Base-by-base conservation (phyloP, 2,888 invertebrate genomes). In the Metallyticus violacea region DNA sequence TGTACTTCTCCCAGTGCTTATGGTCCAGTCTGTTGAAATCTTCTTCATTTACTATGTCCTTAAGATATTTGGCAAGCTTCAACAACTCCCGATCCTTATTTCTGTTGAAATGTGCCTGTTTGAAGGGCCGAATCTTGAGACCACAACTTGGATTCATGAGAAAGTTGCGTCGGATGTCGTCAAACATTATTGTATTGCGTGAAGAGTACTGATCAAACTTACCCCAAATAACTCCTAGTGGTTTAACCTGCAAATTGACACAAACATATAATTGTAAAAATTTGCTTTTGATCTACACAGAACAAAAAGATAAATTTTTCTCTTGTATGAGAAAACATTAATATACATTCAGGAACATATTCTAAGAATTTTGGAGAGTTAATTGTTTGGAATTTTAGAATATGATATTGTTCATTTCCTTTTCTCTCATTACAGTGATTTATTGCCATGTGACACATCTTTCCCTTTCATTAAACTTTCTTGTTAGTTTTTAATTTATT, bases 121-220 rank as follows among this genome's bases (percentile, higher is more conserved):
- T 94, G 91, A 98, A 99, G 0, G 99, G 96, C 90, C 96, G 94
- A 90, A 99, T 99, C 91, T 96, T 96, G 0, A 99, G 93, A 0
- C 99, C 99, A 87, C 96, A 97, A 90, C 97, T 97, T 0, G 99
- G 99, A 91, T 99, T 99, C 99, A 99, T 99, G 77, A 99, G 94
- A 90, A 99, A 99, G 92, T 99, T 99, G 89, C 98, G 93, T 86
- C 98, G 93, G 77, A 99, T 96, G 90, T 99, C 99, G 91, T 99
- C 99, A 90, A 99, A 97, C 99, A 99, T 99, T 88, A 99, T 98
- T 0, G 99, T 99, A 91, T 99, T 99, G 90, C 96, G 96, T 0
- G 96, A 93, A 82, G 94, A 96, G 92, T 97, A 99, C 90, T 98
- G 97, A 0, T 96, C 94, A 91, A 95, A 99, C 90, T 98, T 97